Evolutionary conservation across 64 coral and sea anemone species (phyloP), one percentile per base, ranked within the genome.

Genomic region (Stichodactyla helianthus): DNA sequence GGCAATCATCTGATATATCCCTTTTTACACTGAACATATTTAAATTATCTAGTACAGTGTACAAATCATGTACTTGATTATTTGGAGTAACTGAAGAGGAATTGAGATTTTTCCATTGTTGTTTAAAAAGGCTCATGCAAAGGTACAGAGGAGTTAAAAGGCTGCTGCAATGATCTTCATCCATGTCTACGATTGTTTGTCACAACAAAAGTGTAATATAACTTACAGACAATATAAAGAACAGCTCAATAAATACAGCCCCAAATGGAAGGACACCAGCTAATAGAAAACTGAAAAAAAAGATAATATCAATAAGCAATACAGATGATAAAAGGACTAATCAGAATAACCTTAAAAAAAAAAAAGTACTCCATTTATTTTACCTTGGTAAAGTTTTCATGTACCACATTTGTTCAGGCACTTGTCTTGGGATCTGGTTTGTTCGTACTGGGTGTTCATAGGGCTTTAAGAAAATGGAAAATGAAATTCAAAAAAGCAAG

Each of bases 151-250:
- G 4, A 44, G 35, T 44, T 44, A 44, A 44, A 44, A 44, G 35
- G 1, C 35, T 3, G 2, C 35, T 44, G 35, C 35, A 44, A 2
- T 44, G 35, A 44, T 44, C 35, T 44, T 44, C 35, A 44, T 44
- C 35, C 35, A 44, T 3, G 4, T 44, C 35, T 44, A 44, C 1
- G 4, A 44, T 44, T 44, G 35, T 44, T 44, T 3, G 4, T 3
- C 60, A 14, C 60, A 63, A 18, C 0, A 18, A 5, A 18, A 14
- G 4, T 0, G 13, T 14, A 63, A 54, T 52, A 0, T 16, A 52
- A 97, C 96, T 94, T 90, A 98, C 96, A 53, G 93, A 91, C 61
- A 98, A 86, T 64, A 98, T 98, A 82, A 98, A 98, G 93, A 98
- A 98, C 35, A 98, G 85, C 20, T 98, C 96, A 58, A 98, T 98